These are phyloP conservation scores for Macropodus opercularis DNA, from an alignment of 2,797 vertebrate species.

Conservation along the genomic window DNA sequence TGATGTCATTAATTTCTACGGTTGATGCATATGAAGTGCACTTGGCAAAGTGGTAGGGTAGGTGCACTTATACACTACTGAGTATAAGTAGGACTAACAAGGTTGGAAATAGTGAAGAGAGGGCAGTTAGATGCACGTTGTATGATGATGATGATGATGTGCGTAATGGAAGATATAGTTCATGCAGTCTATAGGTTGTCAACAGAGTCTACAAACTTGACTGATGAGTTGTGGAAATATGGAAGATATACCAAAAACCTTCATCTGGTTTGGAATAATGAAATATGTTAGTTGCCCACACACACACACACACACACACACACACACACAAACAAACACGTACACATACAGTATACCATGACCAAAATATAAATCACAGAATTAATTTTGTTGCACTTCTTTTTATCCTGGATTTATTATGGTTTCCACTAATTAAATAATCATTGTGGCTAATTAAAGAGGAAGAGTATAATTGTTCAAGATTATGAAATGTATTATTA, in stretches of 20 bases:
- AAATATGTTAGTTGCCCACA: constrained; percentile 37
- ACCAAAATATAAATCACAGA: constrained; percentile 65
- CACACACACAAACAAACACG: constrained; percentile 7
- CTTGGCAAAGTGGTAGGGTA: constrained; percentile 81
- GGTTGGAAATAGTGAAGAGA: constrained; percentile 71
- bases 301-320: constrained; percentile 13
- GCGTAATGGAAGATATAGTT: constrained; percentile 47
- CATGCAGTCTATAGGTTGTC: constrained; percentile 50
- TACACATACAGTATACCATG: constrained; percentile 10
- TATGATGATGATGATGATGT: constrained; percentile 47
- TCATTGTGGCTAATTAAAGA: constrained; percentile 73
- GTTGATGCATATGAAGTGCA: constrained; percentile 82
- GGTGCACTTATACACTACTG: constrained; percentile 74
- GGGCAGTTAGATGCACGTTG: constrained; percentile 55
- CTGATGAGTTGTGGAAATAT: constrained; percentile 58
- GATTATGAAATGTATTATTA: constrained; percentile 58
- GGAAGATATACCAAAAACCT: constrained; percentile 43
- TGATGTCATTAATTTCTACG: constrained; percentile 87
- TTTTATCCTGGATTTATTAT: constrained; percentile 71
- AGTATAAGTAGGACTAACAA: constrained; percentile 71
- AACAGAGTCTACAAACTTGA: constrained; percentile 49
- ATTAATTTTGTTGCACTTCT: constrained; percentile 61
- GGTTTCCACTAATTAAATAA: constrained; percentile 67
- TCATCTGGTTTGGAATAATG: constrained; percentile 47
- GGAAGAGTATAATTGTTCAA: constrained; percentile 56